Conservation (phyloP, 2,888 invertebrate species). For the Amblyteles armatorius region DNA sequence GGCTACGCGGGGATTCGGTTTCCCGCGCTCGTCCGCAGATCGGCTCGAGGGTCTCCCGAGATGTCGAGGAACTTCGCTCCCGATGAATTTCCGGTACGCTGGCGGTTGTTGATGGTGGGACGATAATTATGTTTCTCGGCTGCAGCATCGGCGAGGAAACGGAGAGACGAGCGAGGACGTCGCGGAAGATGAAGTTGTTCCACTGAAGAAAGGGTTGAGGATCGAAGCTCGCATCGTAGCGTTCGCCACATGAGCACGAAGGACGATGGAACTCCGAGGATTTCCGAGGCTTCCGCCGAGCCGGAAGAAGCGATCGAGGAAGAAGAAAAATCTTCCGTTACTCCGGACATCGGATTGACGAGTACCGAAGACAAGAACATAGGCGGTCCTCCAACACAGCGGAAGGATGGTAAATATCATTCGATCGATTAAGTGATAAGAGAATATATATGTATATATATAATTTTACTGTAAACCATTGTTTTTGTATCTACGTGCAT, state of each 20-base stretch:
- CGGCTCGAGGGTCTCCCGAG: not conserved
- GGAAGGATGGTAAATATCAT: constrained; percentile 29
- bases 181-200: not conserved
- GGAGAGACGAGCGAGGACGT: not conserved
- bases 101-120: not conserved
- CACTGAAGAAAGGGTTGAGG: constrained; percentile 20
- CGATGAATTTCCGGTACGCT: constrained; percentile 17
- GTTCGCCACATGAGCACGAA: constrained; percentile 76
- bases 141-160: not conserved
- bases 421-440: not conserved
- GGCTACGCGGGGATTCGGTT: constrained; percentile 7
- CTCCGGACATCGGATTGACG: constrained; percentile 32
- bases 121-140: constrained; percentile 33
- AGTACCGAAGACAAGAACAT: constrained; percentile 5
- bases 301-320: constrained; percentile 66
- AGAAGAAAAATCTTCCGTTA: constrained; percentile 59
- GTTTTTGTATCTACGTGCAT: too few relatives aligned
- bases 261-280: constrained; percentile 70
- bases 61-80: constrained; percentile 26
- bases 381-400: not conserved
- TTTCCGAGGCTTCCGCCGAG: constrained; percentile 62
- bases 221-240: constrained; percentile 37
- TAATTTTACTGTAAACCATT: not conserved
- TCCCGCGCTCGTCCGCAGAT: not conserved
- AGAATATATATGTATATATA: not conserved